Evolutionary conservation across 1,140 invertebrate species (phyloP).

Genomic region (Drosophila cardini): DNA sequence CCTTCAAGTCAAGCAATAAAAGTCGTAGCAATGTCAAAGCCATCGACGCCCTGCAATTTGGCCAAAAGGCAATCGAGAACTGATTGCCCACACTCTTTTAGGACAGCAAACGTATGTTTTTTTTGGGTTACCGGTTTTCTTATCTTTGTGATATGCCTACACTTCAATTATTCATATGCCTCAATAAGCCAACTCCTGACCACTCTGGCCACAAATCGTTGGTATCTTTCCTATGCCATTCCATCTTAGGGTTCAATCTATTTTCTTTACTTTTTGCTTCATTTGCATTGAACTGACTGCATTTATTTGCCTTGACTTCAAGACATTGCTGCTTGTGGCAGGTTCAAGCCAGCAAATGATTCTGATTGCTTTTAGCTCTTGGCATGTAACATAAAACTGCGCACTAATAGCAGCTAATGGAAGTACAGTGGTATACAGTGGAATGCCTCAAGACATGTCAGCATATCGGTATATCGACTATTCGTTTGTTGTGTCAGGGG

Average conservation of each 20-base stretch:
- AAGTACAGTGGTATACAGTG: conserved; percentile 15
- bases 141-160: conserved; percentile 34
- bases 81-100: conserved; percentile 57
- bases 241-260: conserved; percentile 14
- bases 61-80: conserved; percentile 40
- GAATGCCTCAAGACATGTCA: conserved; percentile 11
- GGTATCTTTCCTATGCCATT: neutral
- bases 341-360: conserved; percentile 26
- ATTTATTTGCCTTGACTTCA: conserved; percentile 42
- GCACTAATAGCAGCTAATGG: conserved; percentile 68
- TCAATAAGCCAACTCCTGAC: neutral
- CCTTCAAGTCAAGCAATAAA: conserved; percentile 29
- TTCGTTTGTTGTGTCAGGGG: conserved; percentile 4
- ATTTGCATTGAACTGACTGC: conserved; percentile 58
- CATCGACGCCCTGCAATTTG: conserved; percentile 49
- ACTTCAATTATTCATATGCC: conserved; percentile 57
- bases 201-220: neutral
- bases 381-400: conserved; percentile 67
- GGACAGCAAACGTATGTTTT: conserved; percentile 14
- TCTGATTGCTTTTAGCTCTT: conserved; percentile 46
- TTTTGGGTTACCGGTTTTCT: neutral
- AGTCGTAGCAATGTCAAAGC: conserved; percentile 58
- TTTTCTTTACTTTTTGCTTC: conserved; percentile 7
- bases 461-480: conserved; percentile 9
- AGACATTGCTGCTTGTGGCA: conserved; percentile 36